Base-by-base conservation (phyloP, 2,113 vertebrate species). In the Mungos mungo region DNA sequence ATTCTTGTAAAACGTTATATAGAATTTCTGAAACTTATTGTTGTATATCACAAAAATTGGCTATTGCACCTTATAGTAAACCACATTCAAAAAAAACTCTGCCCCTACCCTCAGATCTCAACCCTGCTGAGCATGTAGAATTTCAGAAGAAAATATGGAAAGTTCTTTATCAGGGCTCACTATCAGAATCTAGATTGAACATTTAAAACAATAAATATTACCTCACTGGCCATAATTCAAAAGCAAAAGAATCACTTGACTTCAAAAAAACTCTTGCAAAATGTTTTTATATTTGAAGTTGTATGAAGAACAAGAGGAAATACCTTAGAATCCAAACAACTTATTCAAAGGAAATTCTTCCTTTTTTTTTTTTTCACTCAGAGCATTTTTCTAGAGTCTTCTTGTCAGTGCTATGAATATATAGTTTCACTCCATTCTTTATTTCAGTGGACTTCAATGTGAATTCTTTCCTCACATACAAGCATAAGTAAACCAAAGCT, bases 21-120 rank as follows among this genome's bases (percentile, higher is more conserved):
- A 87, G 35, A 87, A 77, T 82, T 90, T 88, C 69, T 96, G 68
- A 88, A 93, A 90, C 7, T 25, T 33, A 88, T 91, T 92, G 15
- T 80, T 97, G 93, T 69, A 33, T 94, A 83, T 88, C 25, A 80
- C n/a, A 79, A 45, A 74, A 72, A 68, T 19, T 83, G n/a, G 3
- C 60, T 81, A 11, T 16, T 88, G 31, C 27, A 19, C 65, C 25
- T 97, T 65, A 63, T 6, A 13, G 21, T 95, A 80, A 93, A 87
- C 95, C 27, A 83, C 10, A 90, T 79, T 2, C 23, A 52, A 90
- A 87, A 93, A 14, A 88, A 91, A 84, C 4, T 47, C 6, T 95
- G 35, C 4, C 8, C 19, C 63, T n/a, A 1, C 45, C 27, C 27
- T 13, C 31, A 96, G 54, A 60, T 66, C 33, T 92, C 50, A 89